A percentile compares a stretch with the other conserved stretches of the same genome.
Evolutionary conservation across 2,113 vertebrate genomes (phyloP).

Genomic region (Myanophis thanlyinensis): DNA sequence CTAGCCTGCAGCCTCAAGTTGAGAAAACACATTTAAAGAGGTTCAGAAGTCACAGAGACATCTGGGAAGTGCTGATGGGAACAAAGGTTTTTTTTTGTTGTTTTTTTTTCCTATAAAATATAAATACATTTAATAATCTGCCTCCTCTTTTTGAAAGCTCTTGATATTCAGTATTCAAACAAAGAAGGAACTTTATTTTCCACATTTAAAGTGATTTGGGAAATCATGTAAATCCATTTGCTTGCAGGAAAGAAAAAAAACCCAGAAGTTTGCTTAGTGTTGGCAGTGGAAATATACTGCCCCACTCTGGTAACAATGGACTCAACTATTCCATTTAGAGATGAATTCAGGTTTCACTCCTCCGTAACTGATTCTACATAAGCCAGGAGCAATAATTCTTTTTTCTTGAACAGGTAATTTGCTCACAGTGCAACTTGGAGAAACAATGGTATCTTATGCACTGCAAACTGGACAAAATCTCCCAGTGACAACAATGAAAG

Average conservation of each 20-base stretch:
- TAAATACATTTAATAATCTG: neutral
- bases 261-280: neutral
- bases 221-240: neutral
- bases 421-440: neutral
- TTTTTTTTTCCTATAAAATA: neutral
- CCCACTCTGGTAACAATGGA: neutral
- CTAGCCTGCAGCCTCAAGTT: neutral
- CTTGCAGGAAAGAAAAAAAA: neutral
- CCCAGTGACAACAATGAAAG: neutral
- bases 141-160: neutral
- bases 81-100: neutral
- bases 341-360: neutral
- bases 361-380: neutral
- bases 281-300: neutral
- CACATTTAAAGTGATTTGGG: neutral
- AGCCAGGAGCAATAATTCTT: neutral
- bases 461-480: neutral
- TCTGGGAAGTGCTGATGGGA: neutral
- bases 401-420: neutral
- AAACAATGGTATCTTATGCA: neutral
- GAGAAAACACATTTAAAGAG: neutral
- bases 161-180: neutral
- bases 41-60: neutral
- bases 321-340: neutral
- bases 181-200: neutral